Conservation (phyloP, 2,113 vertebrate genomes). For the Probosciger aterrimus region DNA sequence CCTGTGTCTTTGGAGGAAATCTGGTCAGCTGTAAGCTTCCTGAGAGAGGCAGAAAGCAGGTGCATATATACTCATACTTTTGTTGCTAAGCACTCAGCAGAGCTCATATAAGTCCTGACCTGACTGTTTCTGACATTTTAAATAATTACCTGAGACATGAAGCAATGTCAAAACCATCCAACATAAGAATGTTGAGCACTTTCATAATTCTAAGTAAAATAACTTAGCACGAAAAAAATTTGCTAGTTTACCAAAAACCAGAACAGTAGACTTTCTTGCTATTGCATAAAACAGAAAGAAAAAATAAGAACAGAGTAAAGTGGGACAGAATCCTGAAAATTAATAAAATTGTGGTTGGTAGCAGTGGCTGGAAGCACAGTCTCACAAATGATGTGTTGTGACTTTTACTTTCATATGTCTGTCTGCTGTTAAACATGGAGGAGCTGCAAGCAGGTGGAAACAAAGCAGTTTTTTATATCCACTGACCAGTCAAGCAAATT, state of each 20-base stretch:
- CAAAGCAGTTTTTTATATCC: background rate
- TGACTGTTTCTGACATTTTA: background rate
- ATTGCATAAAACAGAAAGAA: background rate
- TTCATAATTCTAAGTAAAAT: conserved; percentile 2
- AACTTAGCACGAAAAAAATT: background rate
- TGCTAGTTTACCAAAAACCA: background rate
- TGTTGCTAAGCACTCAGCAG: background rate
- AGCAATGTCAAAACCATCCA: background rate
- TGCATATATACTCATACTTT: background rate
- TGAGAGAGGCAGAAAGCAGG: background rate
- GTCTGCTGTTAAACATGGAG: background rate
- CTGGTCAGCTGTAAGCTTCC: background rate
- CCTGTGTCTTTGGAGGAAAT: background rate
- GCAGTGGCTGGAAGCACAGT: background rate
- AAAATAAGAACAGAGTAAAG: background rate
- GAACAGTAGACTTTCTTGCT: background rate
- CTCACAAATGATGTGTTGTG: background rate
- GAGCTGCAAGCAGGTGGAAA: background rate
- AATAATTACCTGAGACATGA: background rate
- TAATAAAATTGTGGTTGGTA: background rate
- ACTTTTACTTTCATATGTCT: background rate
- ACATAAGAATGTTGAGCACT: background rate
- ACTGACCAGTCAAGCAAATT: background rate
- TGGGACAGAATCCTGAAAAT: background rate
- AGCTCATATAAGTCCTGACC: background rate